These are phyloP conservation scores for Acrobasis consociella DNA, from an alignment of 2,888 invertebrate species.

Conservation along the genomic window DNA sequence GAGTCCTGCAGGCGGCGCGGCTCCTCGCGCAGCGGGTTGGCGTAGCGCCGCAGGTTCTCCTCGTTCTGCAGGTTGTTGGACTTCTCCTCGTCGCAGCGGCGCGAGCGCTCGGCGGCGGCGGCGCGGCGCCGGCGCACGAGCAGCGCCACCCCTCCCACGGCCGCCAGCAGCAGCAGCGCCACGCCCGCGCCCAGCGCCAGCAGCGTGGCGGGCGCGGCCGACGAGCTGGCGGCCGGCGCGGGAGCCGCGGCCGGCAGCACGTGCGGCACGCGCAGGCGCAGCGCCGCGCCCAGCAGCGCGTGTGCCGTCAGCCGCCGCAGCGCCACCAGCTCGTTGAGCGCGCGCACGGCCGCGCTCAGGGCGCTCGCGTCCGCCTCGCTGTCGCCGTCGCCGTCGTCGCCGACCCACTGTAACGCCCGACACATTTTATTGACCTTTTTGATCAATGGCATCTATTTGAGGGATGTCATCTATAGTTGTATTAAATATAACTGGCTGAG, in stretches of 20 bases:
- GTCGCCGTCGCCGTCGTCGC: constrained; percentile 55
- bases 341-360: constrained; percentile 61
- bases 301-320: constrained; percentile 66
- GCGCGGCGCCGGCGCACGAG: constrained; percentile 49
- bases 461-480: no score
- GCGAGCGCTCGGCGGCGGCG: constrained; percentile 80
- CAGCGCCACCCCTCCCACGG: constrained; percentile 62
- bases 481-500: no score
- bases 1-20: constrained; percentile 77
- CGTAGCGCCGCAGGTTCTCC: constrained; percentile 92
- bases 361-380: constrained; percentile 38
- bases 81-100: constrained; percentile 91
- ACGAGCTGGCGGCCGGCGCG: constrained; percentile 49
- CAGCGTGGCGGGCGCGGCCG: constrained; percentile 41
- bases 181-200: constrained; percentile 38
- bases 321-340: constrained; percentile 65
- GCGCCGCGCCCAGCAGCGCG: constrained; percentile 67
- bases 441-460: no score
- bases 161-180: constrained; percentile 40
- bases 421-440: constrained; percentile 46
- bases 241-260: constrained; percentile 83
- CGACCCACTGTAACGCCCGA: constrained; percentile 63
- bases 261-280: constrained; percentile 60
- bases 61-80: constrained; percentile 96
- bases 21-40: constrained; percentile 89